Percentiles rank a stretch among this genome's conserved stretches.
These are phyloP conservation scores for Diloba caeruleocephala DNA, from an alignment of 2,888 invertebrate species.

Conservation along the genomic window DNA sequence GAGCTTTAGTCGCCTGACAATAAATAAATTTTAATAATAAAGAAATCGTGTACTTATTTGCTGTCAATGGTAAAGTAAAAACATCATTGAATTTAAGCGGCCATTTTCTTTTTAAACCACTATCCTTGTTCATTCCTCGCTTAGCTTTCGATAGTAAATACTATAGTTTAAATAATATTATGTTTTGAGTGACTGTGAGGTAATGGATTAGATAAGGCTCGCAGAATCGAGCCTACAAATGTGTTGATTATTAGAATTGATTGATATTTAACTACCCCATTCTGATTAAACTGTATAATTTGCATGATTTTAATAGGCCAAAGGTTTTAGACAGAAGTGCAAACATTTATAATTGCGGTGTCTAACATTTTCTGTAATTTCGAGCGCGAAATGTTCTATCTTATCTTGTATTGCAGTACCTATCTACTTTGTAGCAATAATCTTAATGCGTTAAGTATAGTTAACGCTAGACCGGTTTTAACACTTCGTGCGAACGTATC, in stretches of 20 bases:
- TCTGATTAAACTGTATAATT: constrained; percentile 54
- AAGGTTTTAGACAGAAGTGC: constrained; percentile 68
- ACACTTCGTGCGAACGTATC: constrained; percentile 8
- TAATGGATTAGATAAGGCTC: constrained; percentile 59
- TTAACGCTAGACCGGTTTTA: constrained; percentile 24
- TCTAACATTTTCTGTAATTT: constrained; percentile 31
- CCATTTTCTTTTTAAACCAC: neutral
- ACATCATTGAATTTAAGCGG: neutral
- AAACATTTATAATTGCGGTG: constrained; percentile 62
- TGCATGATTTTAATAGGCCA: constrained; percentile 64
- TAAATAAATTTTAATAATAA: no score
- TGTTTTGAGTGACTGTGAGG: constrained; percentile 41
- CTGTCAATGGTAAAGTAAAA: neutral
- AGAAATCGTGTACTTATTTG: no score
- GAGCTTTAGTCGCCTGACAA: no score
- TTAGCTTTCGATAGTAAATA: constrained; percentile 8
- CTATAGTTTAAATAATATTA: constrained; percentile 23
- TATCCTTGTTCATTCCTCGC: constrained; percentile 9
- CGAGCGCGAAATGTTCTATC: constrained; percentile 25
- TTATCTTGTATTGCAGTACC: constrained; percentile 41
- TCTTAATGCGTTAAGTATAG: constrained; percentile 28
- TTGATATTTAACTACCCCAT: constrained; percentile 55
- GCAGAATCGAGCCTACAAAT: constrained; percentile 58
- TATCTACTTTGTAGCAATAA: constrained; percentile 39
- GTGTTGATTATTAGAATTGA: constrained; percentile 67